A percentile compares a stretch with the other conserved stretches of the same genome.
Evolutionary conservation across 2,113 vertebrate genomes (phyloP).

Genomic region (Apteryx owenii): DNA sequence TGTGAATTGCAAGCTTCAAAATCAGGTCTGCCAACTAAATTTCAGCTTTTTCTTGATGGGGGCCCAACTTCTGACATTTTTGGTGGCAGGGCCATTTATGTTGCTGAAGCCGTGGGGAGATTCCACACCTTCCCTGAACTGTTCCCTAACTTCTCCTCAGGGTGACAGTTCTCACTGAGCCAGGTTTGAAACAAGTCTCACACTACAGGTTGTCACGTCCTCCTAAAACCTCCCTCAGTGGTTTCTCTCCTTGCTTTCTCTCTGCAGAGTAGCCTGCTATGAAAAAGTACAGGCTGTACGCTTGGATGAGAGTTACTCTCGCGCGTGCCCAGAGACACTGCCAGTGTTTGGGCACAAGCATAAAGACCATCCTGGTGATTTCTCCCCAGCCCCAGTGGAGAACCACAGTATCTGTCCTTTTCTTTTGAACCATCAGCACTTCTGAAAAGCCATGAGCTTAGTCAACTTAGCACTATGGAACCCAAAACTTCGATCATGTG

Average conservation of each 20-base stretch:
- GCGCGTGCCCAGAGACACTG: neutral
- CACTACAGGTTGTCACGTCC: neutral
- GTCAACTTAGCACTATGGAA: neutral
- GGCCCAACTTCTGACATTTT: neutral
- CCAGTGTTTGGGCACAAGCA: neutral
- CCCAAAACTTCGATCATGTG: neutral
- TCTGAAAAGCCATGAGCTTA: neutral
- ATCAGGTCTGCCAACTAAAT: slow-evolving; percentile 32
- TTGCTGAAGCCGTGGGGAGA: neutral
- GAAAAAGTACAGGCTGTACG: neutral
- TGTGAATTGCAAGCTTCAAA: neutral
- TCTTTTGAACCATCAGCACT: neutral
- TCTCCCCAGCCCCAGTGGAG: neutral
- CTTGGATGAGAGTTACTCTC: neutral
- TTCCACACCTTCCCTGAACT: neutral
- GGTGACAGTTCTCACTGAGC: fast-evolving
- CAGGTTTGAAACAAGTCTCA: neutral
- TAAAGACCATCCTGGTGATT: neutral
- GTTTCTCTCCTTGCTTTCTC: neutral
- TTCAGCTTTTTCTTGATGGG: neutral
- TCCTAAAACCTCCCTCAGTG: neutral
- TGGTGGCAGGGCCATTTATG: neutral
- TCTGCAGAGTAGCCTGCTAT: neutral
- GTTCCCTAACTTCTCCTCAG: no score
- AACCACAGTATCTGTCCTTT: neutral